These are phyloP conservation scores for Oligia latruncula DNA, from an alignment of 2,888 invertebrate species.

Conservation along the genomic window DNA sequence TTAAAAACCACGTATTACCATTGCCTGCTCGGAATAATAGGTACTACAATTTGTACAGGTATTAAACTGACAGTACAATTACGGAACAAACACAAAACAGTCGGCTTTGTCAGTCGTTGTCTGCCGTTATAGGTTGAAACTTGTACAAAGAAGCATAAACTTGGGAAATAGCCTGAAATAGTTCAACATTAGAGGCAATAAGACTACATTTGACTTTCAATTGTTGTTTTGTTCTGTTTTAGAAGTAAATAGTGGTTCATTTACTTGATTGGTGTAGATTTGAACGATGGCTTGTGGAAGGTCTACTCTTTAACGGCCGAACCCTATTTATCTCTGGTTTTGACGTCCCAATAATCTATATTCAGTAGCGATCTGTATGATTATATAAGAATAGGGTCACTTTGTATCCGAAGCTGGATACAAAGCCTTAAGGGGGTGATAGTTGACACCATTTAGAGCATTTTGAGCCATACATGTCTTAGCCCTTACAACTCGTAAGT, in stretches of 20 bases:
- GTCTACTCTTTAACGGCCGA: no score
- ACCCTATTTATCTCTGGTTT: no score
- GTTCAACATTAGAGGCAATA: slow-evolving; percentile 44
- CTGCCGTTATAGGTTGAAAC: slow-evolving; percentile 39
- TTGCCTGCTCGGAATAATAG: slow-evolving; percentile 1
- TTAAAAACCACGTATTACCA: slow-evolving; percentile 17
- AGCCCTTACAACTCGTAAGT: no score
- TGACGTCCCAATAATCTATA: no score
- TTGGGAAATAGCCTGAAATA: slow-evolving; percentile 43
- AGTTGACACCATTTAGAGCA: no score
- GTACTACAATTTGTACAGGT: slow-evolving; percentile 32
- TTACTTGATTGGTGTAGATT: slow-evolving; percentile 27
- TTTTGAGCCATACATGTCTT: no score
- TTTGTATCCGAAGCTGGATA: no score
- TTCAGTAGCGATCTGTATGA: no score
- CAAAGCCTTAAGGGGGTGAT: no score
- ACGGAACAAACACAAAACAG: slow-evolving; percentile 42
- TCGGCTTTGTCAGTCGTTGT: slow-evolving; percentile 36
- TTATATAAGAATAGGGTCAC: no score
- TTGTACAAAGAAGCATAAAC: slow-evolving; percentile 53
- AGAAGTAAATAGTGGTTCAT: slow-evolving; percentile 24
- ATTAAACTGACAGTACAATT: slow-evolving; percentile 44
- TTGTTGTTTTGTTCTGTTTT: slow-evolving; percentile 44
- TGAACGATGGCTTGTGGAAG: slow-evolving; percentile 6
- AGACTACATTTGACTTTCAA: slow-evolving; percentile 43